These are phyloP conservation scores for Xestia rhomboidea DNA, from an alignment of 2,888 invertebrate species.

Conservation along the genomic window DNA sequence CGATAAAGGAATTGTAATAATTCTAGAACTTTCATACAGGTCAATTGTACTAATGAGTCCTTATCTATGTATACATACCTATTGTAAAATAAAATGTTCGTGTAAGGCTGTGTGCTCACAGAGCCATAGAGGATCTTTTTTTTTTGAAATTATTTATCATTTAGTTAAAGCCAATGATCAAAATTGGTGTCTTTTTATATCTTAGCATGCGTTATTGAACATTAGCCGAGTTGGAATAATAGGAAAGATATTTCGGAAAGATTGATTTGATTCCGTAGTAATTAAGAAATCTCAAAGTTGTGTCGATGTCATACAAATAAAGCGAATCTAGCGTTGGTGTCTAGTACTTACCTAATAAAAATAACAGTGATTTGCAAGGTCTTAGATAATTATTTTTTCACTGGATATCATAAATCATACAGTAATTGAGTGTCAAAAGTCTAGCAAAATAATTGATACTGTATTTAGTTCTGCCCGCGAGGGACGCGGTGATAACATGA, in stretches of 20 bases:
- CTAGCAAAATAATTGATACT: conserved; percentile 61
- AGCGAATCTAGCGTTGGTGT: not conserved
- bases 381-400: conserved; percentile 27
- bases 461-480: conserved; percentile 51
- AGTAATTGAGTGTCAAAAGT: conserved; percentile 61
- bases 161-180: not conserved
- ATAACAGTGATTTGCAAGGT: conserved; percentile 19
- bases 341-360: not conserved
- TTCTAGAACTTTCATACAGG: conserved; percentile 34
- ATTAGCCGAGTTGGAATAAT: not conserved
- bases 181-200: not conserved
- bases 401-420: conserved; percentile 57
- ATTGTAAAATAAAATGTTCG: not conserved
- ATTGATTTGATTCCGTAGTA: not conserved
- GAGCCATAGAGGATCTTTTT: too few species aligned
- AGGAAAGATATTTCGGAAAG: not conserved
- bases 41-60: conserved; percentile 32
- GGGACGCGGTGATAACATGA: conserved; percentile 45
- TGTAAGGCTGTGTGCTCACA: not conserved
- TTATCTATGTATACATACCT: not conserved
- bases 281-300: not conserved
- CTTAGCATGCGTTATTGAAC: not conserved
- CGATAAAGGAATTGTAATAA: conserved; percentile 36
- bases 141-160: too few species aligned
- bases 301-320: not conserved